Evolutionary conservation across 2,113 vertebrate species (phyloP).

Genomic region (Zosterops pallidus): DNA sequence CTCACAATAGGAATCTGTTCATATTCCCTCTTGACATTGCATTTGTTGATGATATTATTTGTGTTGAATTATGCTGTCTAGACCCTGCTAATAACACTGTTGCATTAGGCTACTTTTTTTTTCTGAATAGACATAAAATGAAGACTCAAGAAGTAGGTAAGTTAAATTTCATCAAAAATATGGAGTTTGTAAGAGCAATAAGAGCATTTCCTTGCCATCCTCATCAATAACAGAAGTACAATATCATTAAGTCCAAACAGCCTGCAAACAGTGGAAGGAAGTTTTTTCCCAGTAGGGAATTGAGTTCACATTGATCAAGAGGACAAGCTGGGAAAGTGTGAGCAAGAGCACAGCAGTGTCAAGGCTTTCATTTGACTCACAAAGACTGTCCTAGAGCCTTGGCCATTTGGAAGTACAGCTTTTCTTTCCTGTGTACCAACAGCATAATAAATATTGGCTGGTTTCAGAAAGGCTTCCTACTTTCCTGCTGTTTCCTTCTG

Average conservation of each 20-base stretch:
- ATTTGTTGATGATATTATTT: constrained; percentile 3
- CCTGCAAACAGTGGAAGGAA: background rate
- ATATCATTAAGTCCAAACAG: background rate
- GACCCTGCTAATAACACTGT: background rate
- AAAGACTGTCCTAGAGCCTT: background rate
- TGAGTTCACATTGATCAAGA: background rate
- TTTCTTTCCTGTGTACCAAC: background rate
- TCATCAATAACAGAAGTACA: background rate
- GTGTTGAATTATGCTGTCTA: background rate
- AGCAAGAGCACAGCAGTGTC: background rate
- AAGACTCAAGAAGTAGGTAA: background rate
- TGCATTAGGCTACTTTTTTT: background rate
- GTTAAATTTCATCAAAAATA: background rate
- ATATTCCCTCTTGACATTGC: constrained; percentile 20
- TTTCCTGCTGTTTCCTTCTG: background rate
- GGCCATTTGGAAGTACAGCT: background rate
- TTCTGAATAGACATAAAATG: background rate
- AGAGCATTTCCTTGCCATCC: background rate
- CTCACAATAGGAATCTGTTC: constrained; percentile 54
- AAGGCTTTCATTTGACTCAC: background rate
- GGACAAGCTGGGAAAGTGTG: background rate
- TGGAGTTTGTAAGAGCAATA: fast-evolving
- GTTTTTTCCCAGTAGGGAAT: background rate
- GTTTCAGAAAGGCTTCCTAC: background rate
- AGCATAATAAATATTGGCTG: background rate